These are phyloP conservation scores for Lipophrys pholis DNA, from an alignment of 2,113 vertebrate genomes.

Conservation along the genomic window DNA sequence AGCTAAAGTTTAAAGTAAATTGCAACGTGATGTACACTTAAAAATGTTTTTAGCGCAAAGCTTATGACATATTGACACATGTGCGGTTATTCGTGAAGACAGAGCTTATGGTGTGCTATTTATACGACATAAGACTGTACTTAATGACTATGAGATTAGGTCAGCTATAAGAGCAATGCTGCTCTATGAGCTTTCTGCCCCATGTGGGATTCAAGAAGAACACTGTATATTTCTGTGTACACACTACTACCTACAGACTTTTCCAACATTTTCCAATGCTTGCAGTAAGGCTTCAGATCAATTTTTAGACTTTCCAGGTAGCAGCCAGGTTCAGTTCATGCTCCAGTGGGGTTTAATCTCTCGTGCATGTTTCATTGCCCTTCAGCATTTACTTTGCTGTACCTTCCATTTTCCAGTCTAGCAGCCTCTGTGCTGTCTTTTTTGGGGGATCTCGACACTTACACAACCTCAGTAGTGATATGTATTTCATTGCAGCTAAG, in stretches of 20 bases:
- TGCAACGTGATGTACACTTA: conserved; percentile 9
- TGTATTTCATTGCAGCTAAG: neutral
- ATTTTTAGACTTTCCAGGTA: conserved; percentile 18
- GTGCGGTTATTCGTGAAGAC: conserved; percentile 27
- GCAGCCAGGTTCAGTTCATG: neutral
- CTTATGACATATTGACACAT: conserved; percentile 23
- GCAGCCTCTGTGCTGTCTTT: neutral
- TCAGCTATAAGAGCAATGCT: conserved; percentile 28
- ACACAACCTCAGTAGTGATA: neutral
- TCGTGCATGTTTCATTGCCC: neutral
- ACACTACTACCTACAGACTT: neutral
- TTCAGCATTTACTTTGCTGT: neutral
- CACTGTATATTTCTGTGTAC: conserved; percentile 1
- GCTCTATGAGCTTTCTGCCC: conserved; percentile 1
- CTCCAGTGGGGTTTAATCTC: neutral
- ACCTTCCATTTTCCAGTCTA: neutral
- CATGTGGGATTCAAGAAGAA: conserved; percentile 18
- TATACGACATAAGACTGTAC: conserved; percentile 54
- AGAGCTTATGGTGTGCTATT: conserved; percentile 50
- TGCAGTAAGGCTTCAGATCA: conserved; percentile 10
- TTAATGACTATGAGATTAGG: conserved; percentile 66
- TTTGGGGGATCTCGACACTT: neutral
- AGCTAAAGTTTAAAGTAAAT: conserved; percentile 7
- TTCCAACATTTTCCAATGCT: conserved; percentile 30
- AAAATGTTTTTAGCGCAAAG: conserved; percentile 29